Conservation (phyloP, 92 coral and sea anemone species). For the Zoanthus sansibaricus region DNA sequence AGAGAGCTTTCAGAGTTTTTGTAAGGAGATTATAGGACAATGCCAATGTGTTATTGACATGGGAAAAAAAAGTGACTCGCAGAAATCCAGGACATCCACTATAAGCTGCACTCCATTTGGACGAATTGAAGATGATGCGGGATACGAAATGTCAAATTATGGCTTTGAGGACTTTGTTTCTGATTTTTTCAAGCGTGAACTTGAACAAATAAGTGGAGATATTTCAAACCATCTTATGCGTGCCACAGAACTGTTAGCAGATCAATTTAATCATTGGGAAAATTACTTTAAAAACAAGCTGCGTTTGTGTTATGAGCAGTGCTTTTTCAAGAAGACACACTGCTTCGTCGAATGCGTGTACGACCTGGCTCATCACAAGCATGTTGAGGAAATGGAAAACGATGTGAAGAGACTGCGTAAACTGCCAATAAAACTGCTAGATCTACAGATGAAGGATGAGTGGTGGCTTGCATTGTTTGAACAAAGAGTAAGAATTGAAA, state of each 20-base stretch:
- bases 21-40: conserved; percentile 58
- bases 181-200: conserved; percentile 59
- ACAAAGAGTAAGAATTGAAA: conserved; percentile 59
- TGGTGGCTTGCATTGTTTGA: conserved; percentile 99
- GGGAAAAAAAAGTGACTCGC: conserved; percentile 52
- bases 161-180: conserved; percentile 76
- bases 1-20: conserved; percentile 69
- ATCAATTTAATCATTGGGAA: conserved; percentile 75
- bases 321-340: conserved; percentile 84
- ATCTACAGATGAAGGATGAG: conserved; percentile 95
- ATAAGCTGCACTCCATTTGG: conserved; percentile 54
- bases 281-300: conserved; percentile 70
- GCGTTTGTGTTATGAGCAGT: conserved; percentile 94
- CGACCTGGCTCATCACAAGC: conserved; percentile 83
- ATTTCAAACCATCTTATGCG: conserved; percentile 60
- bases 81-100: conserved; percentile 6
- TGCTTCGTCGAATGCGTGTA: conserved; percentile 85
- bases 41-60: conserved; percentile 74
- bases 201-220: conserved; percentile 49
- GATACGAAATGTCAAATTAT: conserved; percentile 41
- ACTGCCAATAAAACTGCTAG: conserved; percentile 85
- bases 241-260: conserved; percentile 74
- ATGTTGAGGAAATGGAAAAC: conserved; percentile 67
- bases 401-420: conserved; percentile 77
- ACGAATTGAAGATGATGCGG: neutral